Evolutionary conservation across 2,888 invertebrate species (phyloP), one percentile per base, ranked within the genome.

Genomic region (Hydraecia micacea): DNA sequence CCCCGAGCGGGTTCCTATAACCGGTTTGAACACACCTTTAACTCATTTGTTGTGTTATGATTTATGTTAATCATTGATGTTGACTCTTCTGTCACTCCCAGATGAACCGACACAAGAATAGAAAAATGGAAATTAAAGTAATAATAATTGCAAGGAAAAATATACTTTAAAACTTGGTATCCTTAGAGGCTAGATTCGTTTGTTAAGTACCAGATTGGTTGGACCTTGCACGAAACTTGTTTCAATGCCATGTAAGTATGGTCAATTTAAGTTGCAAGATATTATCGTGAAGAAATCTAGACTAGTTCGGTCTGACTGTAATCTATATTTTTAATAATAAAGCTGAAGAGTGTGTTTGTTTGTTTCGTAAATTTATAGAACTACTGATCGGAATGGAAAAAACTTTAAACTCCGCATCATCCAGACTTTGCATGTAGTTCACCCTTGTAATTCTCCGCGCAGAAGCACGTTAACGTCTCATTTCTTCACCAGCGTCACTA

Each of bases 41-140:
- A 88, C 90, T 85, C 79, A 88, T 87, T 90, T 91, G 85, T 89
- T 72, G 86, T 89, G 87, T 87, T 93, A 92, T 93, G 93, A 93
- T 93, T 92, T 92, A 93, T 91, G 90, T 83, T 91, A 91, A 91
- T 91, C 83, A 77, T 25, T 32, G 18, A 52, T 72, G 76, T 79
- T 84, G 76, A 75, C 63, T 79, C 32, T 75, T 36, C 69, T 74
- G 75, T 72, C 82, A 79, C 75, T 74, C 46, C 32, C 63, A 28
- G n/a, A 28, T 39, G 39, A 36, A 66, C 68, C 68, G 68, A 71
- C 63, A 72, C 76, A 65, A 63, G n/a, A 60, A 60, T 52, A 39
- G 39, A 63, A 32, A 42, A 52, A 63, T 7, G 18, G 49, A 60
- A 62, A 69, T 28, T 32, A 18, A 18, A 3, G 46, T 32, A 32